Base-by-base conservation (phyloP, 2,113 vertebrate species). In the Nicator chloris region DNA sequence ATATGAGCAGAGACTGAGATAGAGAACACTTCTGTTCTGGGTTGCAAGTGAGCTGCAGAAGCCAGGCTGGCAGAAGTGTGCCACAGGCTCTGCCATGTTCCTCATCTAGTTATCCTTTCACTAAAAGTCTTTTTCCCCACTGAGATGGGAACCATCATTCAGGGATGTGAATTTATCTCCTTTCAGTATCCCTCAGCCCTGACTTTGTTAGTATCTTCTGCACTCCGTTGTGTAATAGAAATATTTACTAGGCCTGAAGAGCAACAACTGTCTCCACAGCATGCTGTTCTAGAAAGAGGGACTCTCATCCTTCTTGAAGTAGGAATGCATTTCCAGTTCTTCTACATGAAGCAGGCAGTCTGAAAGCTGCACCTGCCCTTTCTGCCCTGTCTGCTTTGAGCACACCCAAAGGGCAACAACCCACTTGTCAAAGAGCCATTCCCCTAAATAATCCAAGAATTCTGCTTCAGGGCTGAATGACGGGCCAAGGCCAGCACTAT, bases 391-490 rank as follows among this genome's bases (percentile, higher is more conserved):
- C 15, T 54, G 22, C 15, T 40, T 68, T 65, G 26, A 69, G 31
- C 12, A 69, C 9, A 47, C 15, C 8, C 7, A 22, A 64, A 57
- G 27, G 33, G 21, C 3, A 4, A 13, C 13, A 89, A 3, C 7
- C 10, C 11, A 10, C 4, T 40, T 8, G 6, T n/a, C 53, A 72
- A 88, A 89, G 33, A 76, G 10, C 1, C 2, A 2, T 26, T 90
- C 18, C 12, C 31, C 8, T 69, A 31, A 87, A 56, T 31, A 76
- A 75, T 13, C 37, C 5, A 4, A 71, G 21, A 57, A 12, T 56
- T 14, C 33, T 4, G 1, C n/a, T 69, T 53, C 23, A 21, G 59
- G 18, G 24, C 22, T 76, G 33, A 79, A 49, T 0, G 0, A 4
- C 2, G 6, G 20, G 20, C 28, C 20, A 17, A 89, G 11, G 17